A percentile compares a stretch with the other conserved stretches of the same genome.
phyloP scores from a whole-genome alignment of 2,888 invertebrate genomes.

The Hofmannophila pseudospretella region DNA sequence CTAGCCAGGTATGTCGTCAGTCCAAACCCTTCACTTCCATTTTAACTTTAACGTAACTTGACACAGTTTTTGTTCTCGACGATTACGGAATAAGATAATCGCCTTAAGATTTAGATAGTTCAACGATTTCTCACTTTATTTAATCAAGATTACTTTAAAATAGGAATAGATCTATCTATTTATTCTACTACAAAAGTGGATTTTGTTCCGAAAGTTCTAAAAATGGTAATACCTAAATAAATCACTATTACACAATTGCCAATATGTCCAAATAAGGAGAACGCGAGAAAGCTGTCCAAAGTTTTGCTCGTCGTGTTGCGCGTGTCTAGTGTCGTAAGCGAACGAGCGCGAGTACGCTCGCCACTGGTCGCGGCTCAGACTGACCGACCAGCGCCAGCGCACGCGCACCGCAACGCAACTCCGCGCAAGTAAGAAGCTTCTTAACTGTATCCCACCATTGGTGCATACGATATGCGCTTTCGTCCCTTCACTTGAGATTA shows the following conservation, averaged over 20 bases:
- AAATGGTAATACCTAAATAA: not conserved
- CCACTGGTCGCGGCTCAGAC: slow-evolving; percentile 15
- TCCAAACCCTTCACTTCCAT: slow-evolving; percentile 39
- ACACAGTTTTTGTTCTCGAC: slow-evolving; percentile 17
- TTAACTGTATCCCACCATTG: slow-evolving; percentile 39
- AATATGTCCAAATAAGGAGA: not conserved
- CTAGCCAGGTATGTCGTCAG: slow-evolving; percentile 15
- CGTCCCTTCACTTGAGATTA: slow-evolving; percentile 6
- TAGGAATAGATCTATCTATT: no score
- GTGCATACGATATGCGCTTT: not conserved
- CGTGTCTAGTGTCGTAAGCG: no score
- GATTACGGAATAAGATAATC: slow-evolving; percentile 1
- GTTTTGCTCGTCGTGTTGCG: not conserved
- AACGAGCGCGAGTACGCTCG: slow-evolving; percentile 7
- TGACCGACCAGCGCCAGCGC: slow-evolving; percentile 11
- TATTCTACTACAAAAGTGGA: no score
- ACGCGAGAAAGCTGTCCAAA: slow-evolving; percentile 4
- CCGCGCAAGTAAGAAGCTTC: slow-evolving; percentile 20
- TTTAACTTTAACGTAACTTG: slow-evolving; percentile 23
- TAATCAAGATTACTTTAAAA: not conserved
- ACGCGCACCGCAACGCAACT: slow-evolving; percentile 2
- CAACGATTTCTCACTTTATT: not conserved
- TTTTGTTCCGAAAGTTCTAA: not conserved
- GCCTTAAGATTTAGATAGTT: not conserved
- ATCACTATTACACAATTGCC: not conserved